These are phyloP conservation scores for Zygogramma bicolorata DNA, from an alignment of 2,888 invertebrate genomes.

Conservation along the genomic window DNA sequence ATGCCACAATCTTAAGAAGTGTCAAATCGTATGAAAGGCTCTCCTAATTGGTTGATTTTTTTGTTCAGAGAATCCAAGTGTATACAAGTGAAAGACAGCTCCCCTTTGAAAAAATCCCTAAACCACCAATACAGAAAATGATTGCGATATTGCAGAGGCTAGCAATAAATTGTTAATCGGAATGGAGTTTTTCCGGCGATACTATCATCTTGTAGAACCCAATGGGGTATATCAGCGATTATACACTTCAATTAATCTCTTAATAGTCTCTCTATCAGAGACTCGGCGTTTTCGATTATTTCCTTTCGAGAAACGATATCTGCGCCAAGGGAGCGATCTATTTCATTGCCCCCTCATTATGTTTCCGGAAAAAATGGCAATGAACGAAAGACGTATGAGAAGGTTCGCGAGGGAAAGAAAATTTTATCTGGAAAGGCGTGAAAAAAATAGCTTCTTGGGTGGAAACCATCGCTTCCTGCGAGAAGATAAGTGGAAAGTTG, in stretches of 20 bases:
- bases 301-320: not conserved
- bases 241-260: not conserved
- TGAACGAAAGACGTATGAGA: not conserved
- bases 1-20: too few species aligned
- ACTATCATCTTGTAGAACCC: not conserved
- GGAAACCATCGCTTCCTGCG: too few species aligned
- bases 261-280: not conserved
- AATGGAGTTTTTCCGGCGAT: not conserved
- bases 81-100: too few species aligned
- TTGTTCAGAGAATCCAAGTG: too few species aligned
- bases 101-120: not conserved
- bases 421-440: not conserved
- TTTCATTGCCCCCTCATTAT: not conserved
- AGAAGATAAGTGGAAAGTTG: too few species aligned
- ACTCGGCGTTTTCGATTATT: not conserved
- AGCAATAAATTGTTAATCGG: not conserved
- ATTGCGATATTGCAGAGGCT: not conserved
- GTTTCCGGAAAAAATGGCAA: not conserved
- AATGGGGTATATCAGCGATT: not conserved
- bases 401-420: not conserved
- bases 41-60: too few species aligned
- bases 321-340: not conserved
- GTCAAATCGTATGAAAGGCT: too few species aligned
- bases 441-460: not conserved
- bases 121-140: not conserved